phyloP scores from a whole-genome alignment of 2,888 invertebrate genomes.

The Teleiodes luculella region DNA sequence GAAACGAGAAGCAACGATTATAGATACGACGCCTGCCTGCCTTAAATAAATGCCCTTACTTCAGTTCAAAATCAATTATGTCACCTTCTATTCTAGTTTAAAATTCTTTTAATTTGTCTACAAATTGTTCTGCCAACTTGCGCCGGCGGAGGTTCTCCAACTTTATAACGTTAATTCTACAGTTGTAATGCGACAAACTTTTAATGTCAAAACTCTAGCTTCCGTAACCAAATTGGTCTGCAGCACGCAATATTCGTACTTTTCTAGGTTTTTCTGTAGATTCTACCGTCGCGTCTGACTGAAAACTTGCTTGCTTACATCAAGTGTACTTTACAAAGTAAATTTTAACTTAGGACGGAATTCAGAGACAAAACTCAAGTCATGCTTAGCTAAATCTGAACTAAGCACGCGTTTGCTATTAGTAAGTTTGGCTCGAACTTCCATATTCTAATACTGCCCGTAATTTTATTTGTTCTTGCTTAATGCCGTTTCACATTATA shows the following conservation, averaged over 20 bases:
- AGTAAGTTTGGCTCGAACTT: too few species aligned
- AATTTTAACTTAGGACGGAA: too few species aligned
- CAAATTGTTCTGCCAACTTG: neutral
- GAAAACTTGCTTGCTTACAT: neutral
- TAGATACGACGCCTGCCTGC: too few species aligned
- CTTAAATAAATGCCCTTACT: too few species aligned
- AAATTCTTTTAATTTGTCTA: neutral
- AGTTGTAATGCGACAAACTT: neutral
- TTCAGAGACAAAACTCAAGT: too few species aligned
- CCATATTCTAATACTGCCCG: too few species aligned
- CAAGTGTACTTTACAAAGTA: neutral
- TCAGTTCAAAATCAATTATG: too few species aligned
- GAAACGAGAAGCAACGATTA: too few species aligned
- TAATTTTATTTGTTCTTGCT: too few species aligned
- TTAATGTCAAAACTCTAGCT: neutral
- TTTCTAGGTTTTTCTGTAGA: neutral
- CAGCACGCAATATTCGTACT: neutral
- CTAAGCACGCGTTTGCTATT: too few species aligned
- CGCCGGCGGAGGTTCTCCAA: neutral
- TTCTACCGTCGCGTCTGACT: neutral
- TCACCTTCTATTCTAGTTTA: neutral
- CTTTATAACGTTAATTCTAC: conserved; percentile 1
- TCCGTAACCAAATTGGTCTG: neutral
- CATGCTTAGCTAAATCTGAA: too few species aligned
- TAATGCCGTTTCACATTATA: too few species aligned